Percentiles rank a stretch among this genome's conserved stretches.
phyloP scores from a whole-genome alignment of 2,113 vertebrate genomes.

The Psophia crepitans region DNA sequence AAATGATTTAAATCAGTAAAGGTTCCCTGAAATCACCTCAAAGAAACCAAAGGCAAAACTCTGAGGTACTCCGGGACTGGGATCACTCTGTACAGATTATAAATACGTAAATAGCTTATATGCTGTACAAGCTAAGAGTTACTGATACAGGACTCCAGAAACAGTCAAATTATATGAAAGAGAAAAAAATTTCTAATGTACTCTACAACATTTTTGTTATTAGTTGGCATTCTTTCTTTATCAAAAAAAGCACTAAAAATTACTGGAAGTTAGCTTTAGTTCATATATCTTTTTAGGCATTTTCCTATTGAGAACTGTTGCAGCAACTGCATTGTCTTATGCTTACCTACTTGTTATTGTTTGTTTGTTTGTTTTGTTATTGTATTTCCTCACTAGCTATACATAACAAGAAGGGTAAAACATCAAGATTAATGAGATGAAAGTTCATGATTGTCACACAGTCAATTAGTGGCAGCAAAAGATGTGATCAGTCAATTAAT shows the following conservation, averaged over 20 bases:
- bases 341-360: background rate
- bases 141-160: background rate
- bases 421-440: background rate
- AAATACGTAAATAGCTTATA: background rate
- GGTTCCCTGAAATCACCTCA: background rate
- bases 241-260: background rate
- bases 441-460: background rate
- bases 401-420: background rate
- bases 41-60: background rate
- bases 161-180: background rate
- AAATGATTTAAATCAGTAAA: background rate
- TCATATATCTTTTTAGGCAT: background rate
- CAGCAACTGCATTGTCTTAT: background rate
- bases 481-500: background rate
- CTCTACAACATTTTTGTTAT: background rate
- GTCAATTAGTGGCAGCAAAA: background rate
- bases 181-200: background rate
- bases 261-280: background rate
- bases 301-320: background rate
- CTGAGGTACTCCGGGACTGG: background rate
- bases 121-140: background rate
- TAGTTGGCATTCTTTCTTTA: background rate
- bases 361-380: no score
- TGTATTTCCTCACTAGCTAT: background rate
- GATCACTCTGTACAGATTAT: background rate